Evolutionary conservation across 1,140 invertebrate genomes (phyloP).

Genomic region (Cylas formicarius): DNA sequence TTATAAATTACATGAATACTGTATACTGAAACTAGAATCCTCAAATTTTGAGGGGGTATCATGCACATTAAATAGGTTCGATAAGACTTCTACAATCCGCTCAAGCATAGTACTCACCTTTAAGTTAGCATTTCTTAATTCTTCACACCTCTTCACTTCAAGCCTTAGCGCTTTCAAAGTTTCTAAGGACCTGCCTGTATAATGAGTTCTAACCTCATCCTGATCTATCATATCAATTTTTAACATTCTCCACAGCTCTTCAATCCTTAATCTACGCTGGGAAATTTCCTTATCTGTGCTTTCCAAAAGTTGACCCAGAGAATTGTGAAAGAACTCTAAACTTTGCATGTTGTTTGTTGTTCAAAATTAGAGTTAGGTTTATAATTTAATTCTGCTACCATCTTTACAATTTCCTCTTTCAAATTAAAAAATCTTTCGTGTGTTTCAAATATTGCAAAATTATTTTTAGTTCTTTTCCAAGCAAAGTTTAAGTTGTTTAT

Average conservation of each 20-base stretch:
- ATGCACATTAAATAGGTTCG: not conserved
- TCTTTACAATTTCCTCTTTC: slow-evolving; percentile 47
- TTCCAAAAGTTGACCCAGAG: slow-evolving; percentile 27
- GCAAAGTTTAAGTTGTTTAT: slow-evolving; percentile 24
- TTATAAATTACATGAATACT: no score
- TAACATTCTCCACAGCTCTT: slow-evolving; percentile 54
- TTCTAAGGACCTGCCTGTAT: slow-evolving; percentile 45
- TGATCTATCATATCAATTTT: slow-evolving; percentile 49
- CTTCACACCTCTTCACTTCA: slow-evolving; percentile 57
- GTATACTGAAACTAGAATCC: no score
- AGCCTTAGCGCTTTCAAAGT: slow-evolving; percentile 48
- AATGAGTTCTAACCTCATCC: slow-evolving; percentile 45
- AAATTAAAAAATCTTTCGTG: slow-evolving; percentile 46
- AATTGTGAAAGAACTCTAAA: slow-evolving; percentile 40
- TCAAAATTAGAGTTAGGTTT: slow-evolving; percentile 49
- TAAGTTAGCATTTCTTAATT: slow-evolving; percentile 57
- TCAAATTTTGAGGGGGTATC: no score
- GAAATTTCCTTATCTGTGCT: slow-evolving; percentile 33
- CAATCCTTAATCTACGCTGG: slow-evolving; percentile 46
- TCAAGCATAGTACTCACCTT: slow-evolving; percentile 35
- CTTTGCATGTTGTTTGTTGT: slow-evolving; percentile 50
- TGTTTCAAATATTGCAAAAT: slow-evolving; percentile 44
- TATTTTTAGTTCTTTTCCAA: slow-evolving; percentile 43
- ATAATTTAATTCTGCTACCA: slow-evolving; percentile 49
- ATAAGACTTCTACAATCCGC: not conserved